These are phyloP conservation scores for Eonycteris spelaea DNA, from an alignment of 2,113 vertebrate species.

Conservation along the genomic window DNA sequence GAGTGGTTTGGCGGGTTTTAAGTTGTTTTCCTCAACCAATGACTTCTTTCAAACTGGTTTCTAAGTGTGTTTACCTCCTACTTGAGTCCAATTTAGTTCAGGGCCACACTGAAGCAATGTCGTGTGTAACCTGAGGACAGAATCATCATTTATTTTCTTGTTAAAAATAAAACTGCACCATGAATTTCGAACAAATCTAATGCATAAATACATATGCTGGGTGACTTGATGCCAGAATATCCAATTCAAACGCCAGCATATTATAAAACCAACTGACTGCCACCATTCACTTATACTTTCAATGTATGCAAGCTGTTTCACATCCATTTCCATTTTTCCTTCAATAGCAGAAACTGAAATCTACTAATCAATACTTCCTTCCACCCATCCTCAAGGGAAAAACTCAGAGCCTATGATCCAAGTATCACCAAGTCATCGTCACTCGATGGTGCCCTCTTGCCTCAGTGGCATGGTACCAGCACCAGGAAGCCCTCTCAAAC, in stretches of 20 bases:
- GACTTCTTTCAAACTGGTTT: conserved; percentile 71
- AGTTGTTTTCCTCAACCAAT: conserved; percentile 54
- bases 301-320: conserved; percentile 61
- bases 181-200: conserved; percentile 78
- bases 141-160: conserved; percentile 77
- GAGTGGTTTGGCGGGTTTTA: conserved; percentile 3
- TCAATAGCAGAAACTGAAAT: conserved; percentile 62
- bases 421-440: neutral
- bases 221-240: conserved; percentile 74
- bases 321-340: conserved; percentile 67
- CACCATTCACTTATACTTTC: conserved; percentile 67
- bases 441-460: neutral
- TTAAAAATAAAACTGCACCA: conserved; percentile 79
- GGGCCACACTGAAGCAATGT: conserved; percentile 68
- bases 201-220: conserved; percentile 84
- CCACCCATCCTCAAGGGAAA: neutral
- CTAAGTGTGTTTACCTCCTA: conserved; percentile 60
- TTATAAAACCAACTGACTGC: conserved; percentile 72
- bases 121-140: conserved; percentile 71
- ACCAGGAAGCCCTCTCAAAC: conserved; percentile 46
- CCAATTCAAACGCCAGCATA: conserved; percentile 77
- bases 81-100: conserved; percentile 69
- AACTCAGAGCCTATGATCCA: neutral
- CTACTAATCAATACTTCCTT: conserved; percentile 50
- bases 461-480: neutral